These are phyloP conservation scores for Bergia sp. DNA, from an alignment of 92 coral and sea anemone genomes.

Conservation along the genomic window DNA sequence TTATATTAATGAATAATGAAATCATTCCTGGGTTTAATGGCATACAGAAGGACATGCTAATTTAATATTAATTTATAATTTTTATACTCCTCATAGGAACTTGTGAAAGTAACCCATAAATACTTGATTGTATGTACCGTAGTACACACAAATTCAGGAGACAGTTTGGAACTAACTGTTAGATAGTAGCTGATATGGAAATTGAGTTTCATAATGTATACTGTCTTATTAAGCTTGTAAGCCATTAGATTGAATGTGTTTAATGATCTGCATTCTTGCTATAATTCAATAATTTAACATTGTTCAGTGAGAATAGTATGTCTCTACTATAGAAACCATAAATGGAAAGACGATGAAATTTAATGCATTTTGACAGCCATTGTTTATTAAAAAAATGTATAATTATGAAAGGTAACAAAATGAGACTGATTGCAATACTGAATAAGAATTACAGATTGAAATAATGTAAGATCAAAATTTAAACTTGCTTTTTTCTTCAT, in stretches of 20 bases:
- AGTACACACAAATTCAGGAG: neutral
- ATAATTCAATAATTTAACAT: neutral
- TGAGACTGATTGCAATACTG: no score
- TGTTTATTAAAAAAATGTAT: neutral
- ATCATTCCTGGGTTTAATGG: neutral
- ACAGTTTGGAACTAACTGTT: neutral
- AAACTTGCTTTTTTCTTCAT: no score
- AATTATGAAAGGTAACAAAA: no score
- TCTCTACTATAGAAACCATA: neutral
- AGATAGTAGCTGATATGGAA: neutral
- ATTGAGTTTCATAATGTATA: neutral
- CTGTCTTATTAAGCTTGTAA: neutral
- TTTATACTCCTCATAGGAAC: no score
- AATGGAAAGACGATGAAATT: neutral
- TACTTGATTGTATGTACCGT: no score
- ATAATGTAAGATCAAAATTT: no score
- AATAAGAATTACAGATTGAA: no score
- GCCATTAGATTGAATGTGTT: neutral
- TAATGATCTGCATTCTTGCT: neutral
- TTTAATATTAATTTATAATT: no score
- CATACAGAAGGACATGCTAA: neutral
- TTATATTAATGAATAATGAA: no score
- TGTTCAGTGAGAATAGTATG: neutral
- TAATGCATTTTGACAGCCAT: conserved; percentile 1
- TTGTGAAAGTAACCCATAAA: no score